Evolutionary conservation across 2,797 vertebrate species (phyloP), one percentile per base, ranked within the genome.

Genomic region (Neosilurus hyrtlii): DNA sequence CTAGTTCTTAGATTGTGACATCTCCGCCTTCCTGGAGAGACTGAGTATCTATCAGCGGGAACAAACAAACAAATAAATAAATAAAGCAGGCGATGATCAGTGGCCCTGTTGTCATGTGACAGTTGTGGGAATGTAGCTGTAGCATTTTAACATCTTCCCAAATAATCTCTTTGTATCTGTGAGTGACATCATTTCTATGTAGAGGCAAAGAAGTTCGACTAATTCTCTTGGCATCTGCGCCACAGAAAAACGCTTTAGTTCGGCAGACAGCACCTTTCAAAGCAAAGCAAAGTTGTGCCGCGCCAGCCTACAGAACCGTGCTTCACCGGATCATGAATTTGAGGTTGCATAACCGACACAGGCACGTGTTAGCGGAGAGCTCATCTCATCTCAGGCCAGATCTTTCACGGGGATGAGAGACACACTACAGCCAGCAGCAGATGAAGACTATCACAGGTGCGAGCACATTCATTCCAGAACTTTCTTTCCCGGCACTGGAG

Each of bases 381-480:
- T 81, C 57, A 66, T 75, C 86, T 85, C 65, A 84, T 75, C 82
- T 86, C 82, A 51, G 70, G 59, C 76, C 59, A 79, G 80, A 82
- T 84, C 82, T 79, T 76, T 75, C 72, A 79, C 71, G 82, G 76
- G 82, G 66, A 67, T 73, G 84, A 85, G 82, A 81, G 81, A 79
- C 62, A 54, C 49, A 72, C 85, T 71, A 65, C 43, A 84, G 78
- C 81, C 82, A 82, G 84, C 81, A 85, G 83, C 80, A 83, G 82
- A 86, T 86, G 85, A 86, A 79, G 74, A 84, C 67, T 86, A 72
- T 49, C 84, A 89, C 86, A 89, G 88, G 85, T 88, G 86, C 84
- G 83, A 62, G 71, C 52, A 4, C 26, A 26, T 63, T 80, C 82
- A 35, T 52, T 75, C 72, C 63, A 78, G 56, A 83, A 49, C 74